These are phyloP conservation scores for Champsocephalus gunnari DNA, from an alignment of 2,797 vertebrate genomes.

Conservation along the genomic window DNA sequence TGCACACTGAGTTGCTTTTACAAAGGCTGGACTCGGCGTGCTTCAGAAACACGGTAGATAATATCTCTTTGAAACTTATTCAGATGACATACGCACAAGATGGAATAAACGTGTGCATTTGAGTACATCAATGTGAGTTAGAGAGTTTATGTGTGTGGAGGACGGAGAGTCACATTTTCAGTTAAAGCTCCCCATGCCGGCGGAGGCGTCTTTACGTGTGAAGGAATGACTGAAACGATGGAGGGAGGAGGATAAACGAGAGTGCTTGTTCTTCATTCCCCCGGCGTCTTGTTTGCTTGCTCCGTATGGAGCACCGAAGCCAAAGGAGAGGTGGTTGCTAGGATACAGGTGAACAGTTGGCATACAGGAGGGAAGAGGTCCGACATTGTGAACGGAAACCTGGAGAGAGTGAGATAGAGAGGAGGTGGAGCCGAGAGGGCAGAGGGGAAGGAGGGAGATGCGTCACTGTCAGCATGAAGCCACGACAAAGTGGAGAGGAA, in stretches of 20 bases:
- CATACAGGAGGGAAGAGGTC: slow-evolving; percentile 81
- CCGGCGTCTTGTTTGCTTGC: slow-evolving; percentile 80
- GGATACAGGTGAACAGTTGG: slow-evolving; percentile 88
- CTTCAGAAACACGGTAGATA: slow-evolving; percentile 46
- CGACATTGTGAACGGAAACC: slow-evolving; percentile 74
- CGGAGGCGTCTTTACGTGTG: slow-evolving; percentile 64
- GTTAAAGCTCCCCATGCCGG: slow-evolving; percentile 48
- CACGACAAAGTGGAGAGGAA: slow-evolving; percentile 44
- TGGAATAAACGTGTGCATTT: slow-evolving; percentile 18
- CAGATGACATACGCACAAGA: slow-evolving; percentile 37
- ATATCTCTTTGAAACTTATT: slow-evolving; percentile 61
- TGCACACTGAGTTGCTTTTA: slow-evolving; percentile 43
- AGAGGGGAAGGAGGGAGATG: slow-evolving; percentile 63
- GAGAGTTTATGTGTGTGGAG: slow-evolving; percentile 28
- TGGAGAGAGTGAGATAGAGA: slow-evolving; percentile 69
- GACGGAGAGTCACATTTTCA: slow-evolving; percentile 22
- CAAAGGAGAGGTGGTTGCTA: slow-evolving; percentile 88
- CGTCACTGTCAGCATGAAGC: slow-evolving; percentile 64
- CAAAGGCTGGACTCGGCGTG: slow-evolving; percentile 47
- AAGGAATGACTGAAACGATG: slow-evolving; percentile 77
- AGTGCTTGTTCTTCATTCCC: slow-evolving; percentile 79
- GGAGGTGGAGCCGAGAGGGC: slow-evolving; percentile 50
- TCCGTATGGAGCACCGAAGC: slow-evolving; percentile 75
- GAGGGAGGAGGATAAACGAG: slow-evolving; percentile 76
- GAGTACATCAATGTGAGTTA: slow-evolving; percentile 3